Evolutionary conservation across 2,888 invertebrate species (phyloP), one percentile per base, ranked within the genome.

Genomic region (Allacma fusca): DNA sequence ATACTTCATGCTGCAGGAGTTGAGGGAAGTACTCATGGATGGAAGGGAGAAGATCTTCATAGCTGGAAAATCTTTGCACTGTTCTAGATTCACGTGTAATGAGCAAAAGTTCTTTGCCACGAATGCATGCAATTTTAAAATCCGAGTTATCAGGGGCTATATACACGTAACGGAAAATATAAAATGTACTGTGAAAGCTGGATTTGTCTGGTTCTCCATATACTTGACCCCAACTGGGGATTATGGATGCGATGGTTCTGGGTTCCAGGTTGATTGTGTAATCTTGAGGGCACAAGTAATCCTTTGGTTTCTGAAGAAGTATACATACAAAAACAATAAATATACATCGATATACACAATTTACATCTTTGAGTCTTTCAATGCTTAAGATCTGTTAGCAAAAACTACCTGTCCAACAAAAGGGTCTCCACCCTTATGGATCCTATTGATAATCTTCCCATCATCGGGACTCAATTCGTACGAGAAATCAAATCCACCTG

Each of bases 21-120:
- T 70, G 64, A n/a, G 80, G 80, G 43, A 80, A 80, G 28, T 78
- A 80, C 65, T 80, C 40, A 9, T 68, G 44, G 40, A 80, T 73
- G 1, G 67, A 43, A 0, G 67, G 68, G 21, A 70, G 29, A 19
- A 80, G 28, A 12, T 80, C 78, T 2, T 67, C 50, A 28, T 59
- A 76, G 21, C 24, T 71, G 9, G 28, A 19, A 34, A 72, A 80
- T 29, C n/a, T 29, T 9, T 68, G 65, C 1, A 64, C 67, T 1
- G 50, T 43, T n/a, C 78, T 59, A 1, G 78, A 75, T 16, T 78
- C 75, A 16, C 29, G 24, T 9, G 78, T 78, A 16, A 72, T 29
- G 2, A 70, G 28, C 2, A 78, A 40, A 2, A 78, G 4, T 12
- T 78, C 78, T 29, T 68, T 74, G 24, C 78, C 78, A 0, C 75